Evolutionary conservation across 2,888 invertebrate genomes (phyloP).

Genomic region (Julus scandinavius): DNA sequence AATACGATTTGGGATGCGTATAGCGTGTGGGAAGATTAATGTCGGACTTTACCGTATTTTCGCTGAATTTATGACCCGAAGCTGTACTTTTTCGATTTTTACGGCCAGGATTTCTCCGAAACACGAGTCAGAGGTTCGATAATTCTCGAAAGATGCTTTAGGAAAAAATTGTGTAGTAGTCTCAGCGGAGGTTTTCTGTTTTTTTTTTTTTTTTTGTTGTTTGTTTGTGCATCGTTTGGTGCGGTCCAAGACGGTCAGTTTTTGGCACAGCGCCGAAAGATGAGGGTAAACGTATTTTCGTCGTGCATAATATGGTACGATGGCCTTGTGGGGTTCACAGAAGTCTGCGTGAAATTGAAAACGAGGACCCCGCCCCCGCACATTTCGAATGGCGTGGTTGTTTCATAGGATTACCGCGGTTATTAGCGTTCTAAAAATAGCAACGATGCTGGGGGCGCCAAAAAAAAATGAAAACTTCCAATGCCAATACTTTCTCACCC

Average conservation of each 20-base stretch:
- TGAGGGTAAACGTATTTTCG: neutral
- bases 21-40: neutral
- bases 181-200: neutral
- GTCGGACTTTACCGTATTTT: neutral
- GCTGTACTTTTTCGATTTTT: neutral
- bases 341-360: conserved; percentile 1
- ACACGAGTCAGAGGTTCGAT: neutral
- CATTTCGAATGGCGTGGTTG: conserved; percentile 4
- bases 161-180: neutral
- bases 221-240: too few species aligned
- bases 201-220: neutral
- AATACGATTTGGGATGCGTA: neutral
- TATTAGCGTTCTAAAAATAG: conserved; percentile 24
- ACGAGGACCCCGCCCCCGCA: conserved; percentile 1
- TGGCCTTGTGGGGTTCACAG: conserved; percentile 22
- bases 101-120: neutral
- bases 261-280: neutral
- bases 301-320: neutral
- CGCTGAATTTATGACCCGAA: neutral
- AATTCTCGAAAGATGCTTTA: neutral
- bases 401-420: neutral
- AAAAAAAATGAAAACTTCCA: neutral
- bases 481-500: neutral
- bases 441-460: neutral
- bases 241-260: neutral